A percentile compares a stretch with the other conserved stretches of the same genome.
These are phyloP conservation scores for Taphrorychus bicolor DNA, from an alignment of 2,888 invertebrate genomes.

Conservation along the genomic window DNA sequence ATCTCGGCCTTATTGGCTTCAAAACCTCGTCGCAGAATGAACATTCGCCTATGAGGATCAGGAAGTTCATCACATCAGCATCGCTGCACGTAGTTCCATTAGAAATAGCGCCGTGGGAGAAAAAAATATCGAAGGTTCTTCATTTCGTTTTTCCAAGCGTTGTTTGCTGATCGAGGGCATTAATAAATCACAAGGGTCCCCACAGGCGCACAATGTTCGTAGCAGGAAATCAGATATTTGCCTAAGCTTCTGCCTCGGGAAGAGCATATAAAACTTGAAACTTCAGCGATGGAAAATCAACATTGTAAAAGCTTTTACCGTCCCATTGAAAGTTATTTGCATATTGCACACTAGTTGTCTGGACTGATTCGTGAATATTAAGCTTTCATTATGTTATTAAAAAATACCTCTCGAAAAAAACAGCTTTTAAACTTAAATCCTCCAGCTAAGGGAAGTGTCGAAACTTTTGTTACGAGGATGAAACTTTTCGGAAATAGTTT, in stretches of 20 bases:
- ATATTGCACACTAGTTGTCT: neutral
- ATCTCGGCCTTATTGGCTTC: conserved; percentile 20
- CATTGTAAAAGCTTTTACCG: conserved; percentile 9
- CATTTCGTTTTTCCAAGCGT: too few relatives aligned
- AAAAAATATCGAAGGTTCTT: neutral
- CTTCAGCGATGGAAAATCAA: conserved; percentile 6
- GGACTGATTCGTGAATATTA: neutral
- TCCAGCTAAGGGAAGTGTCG: neutral
- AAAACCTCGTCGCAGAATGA: neutral
- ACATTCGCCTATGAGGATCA: neutral
- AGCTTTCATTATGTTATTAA: neutral
- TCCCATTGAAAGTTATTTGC: neutral
- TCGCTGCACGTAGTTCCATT: neutral
- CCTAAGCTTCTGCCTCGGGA: conserved; percentile 10
- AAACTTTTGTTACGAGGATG: neutral
- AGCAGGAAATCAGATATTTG: conserved; percentile 23
- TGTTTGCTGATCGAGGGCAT: too few relatives aligned
- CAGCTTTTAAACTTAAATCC: neutral
- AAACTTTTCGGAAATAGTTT: neutral
- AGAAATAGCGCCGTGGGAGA: neutral
- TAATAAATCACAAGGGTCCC: neutral
- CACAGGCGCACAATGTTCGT: neutral
- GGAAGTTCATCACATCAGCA: neutral
- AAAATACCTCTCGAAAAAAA: neutral
- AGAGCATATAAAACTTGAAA: conserved; percentile 14